A percentile compares a stretch with the other conserved stretches of the same genome.
Evolutionary conservation across 2,888 invertebrate species (phyloP).

Genomic region (Microctonus aethiopoides): DNA sequence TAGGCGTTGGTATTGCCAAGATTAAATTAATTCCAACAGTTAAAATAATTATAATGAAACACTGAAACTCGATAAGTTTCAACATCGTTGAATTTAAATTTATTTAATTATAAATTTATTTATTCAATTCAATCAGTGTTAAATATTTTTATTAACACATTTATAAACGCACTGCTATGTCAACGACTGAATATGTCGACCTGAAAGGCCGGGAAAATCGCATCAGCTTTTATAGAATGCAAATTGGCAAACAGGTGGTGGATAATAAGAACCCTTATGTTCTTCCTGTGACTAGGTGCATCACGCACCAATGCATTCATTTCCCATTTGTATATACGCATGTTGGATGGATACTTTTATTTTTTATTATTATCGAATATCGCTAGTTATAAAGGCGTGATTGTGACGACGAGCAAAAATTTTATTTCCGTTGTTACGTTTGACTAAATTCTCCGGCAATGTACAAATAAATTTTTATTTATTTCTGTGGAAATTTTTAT

Average conservation of each 20-base stretch:
- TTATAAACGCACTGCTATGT: not conserved
- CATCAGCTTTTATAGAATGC: conserved; percentile 24
- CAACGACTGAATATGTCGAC: conserved; percentile 11
- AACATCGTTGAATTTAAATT: conserved; percentile 3
- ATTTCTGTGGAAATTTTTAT: too few relatives aligned
- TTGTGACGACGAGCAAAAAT: not conserved
- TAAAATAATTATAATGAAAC: not conserved
- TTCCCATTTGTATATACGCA: conserved; percentile 1
- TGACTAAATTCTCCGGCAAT: not conserved
- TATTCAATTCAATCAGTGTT: not conserved
- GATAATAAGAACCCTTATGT: conserved; percentile 41
- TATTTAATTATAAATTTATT: not conserved
- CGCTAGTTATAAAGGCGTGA: not conserved
- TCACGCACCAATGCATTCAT: conserved; percentile 24
- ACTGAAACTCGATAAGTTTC: conserved; percentile 5
- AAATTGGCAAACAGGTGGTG: conserved; percentile 4
- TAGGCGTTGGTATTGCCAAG: conserved; percentile 13
- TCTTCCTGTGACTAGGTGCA: conserved; percentile 37
- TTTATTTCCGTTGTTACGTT: conserved; percentile 19
- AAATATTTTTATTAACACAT: not conserved
- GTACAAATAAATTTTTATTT: not conserved
- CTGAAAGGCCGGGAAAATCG: conserved; percentile 2
- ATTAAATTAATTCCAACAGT: conserved; percentile 25
- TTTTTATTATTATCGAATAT: not conserved
- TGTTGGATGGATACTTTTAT: too few relatives aligned